phyloP scores from a whole-genome alignment of 2,888 invertebrate genomes.

The Lysandra coridon region DNA sequence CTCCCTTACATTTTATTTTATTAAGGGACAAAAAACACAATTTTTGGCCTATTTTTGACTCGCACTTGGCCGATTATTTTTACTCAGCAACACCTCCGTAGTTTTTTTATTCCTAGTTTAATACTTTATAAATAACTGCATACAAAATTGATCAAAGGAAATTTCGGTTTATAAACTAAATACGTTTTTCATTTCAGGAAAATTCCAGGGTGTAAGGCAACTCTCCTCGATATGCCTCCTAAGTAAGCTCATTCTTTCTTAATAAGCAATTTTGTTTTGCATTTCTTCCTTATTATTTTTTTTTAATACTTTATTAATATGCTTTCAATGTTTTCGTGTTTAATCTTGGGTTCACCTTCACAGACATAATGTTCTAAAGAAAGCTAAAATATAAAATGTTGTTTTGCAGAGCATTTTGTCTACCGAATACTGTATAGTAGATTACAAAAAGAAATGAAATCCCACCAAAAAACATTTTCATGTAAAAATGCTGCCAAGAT shows the following conservation, averaged over 20 bases:
- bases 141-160: not conserved
- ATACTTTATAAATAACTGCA: not conserved
- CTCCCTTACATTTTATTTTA: too few relatives aligned
- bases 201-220: constrained; percentile 65
- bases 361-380: not conserved
- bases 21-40: too few relatives aligned
- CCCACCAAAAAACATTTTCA: too few relatives aligned
- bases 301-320: not conserved
- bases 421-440: not conserved
- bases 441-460: too few relatives aligned
- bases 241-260: constrained; percentile 61
- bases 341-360: not conserved
- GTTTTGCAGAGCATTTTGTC: not conserved
- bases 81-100: too few relatives aligned
- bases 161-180: not conserved
- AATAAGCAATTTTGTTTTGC: constrained; percentile 22
- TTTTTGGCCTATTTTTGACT: too few relatives aligned
- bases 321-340: not conserved
- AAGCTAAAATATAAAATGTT: not conserved
- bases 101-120: not conserved
- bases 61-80: too few relatives aligned
- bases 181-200: constrained; percentile 73
- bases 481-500: too few relatives aligned
- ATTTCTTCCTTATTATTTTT: constrained; percentile 10
- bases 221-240: constrained; percentile 71